Evolutionary conservation across 2,888 invertebrate genomes (phyloP), one percentile per base, ranked within the genome.

Genomic region (Selenia dentaria): DNA sequence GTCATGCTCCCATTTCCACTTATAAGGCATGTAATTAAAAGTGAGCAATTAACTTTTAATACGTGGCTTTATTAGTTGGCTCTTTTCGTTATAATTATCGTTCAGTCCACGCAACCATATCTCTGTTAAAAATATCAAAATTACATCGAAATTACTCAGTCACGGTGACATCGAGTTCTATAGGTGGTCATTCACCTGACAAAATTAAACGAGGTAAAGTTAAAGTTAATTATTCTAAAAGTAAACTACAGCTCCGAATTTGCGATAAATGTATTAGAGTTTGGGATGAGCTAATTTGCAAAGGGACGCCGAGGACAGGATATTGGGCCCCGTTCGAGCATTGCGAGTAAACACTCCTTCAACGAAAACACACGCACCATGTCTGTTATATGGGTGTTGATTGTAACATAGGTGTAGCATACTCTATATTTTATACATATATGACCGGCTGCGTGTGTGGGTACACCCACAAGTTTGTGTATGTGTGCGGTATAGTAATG

Each of bases 211-310:
- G 11, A 36, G 37, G 32, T 16, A 41, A 41, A 20, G 32, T 35
- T 34, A 22, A 32, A 47, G 32, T 27, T 36, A 33, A 37, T 34
- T 48, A 42, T 38, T 37, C 33, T 12, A 36, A 37, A 37, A 38
- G 41, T 22, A 25, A 36, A 27, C 28, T 33, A 33, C 22, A 41
- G 11, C 46, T 35, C 18, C 22, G 22, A 26, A 43, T 28, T 56
- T 48, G 49, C 55, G 44, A 47, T 50, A 50, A 56, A 52, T 53
- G 53, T 46, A 46, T 56, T 53, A 52, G 35, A 39, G 28, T 2
- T 33, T 39, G 32, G 47, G 53, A 56, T 51, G 48, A 56, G 53
- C 53, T 53, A 51, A 56, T 56, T 56, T 53, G 51, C 45, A 53
- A 53, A 50, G 46, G 50, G 47, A 45, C 40, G 46, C 20, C 24